Percentiles rank a stretch among this genome's conserved stretches.
Evolutionary conservation across 1,140 invertebrate genomes (phyloP).

Genomic region (Dinoponera quadriceps): DNA sequence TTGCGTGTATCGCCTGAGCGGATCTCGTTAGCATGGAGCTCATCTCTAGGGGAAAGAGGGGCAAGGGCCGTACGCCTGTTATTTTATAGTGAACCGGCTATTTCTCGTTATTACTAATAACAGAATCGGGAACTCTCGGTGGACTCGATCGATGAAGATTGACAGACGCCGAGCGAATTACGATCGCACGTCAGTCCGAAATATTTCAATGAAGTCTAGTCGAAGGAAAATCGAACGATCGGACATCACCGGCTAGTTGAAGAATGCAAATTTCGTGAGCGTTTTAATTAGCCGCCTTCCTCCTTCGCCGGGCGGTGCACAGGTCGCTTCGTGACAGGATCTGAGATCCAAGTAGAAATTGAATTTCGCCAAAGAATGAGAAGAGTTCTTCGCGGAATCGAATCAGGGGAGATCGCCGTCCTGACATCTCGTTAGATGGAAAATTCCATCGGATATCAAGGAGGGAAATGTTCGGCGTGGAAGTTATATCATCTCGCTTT

Average conservation of each 20-base stretch:
- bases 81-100: no score
- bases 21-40: background rate
- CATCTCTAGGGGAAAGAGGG: no score
- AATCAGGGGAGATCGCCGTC: slow-evolving; percentile 64
- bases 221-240: slow-evolving; percentile 13
- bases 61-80: no score
- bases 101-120: no score
- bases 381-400: slow-evolving; percentile 73
- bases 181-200: background rate
- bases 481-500: slow-evolving; percentile 60
- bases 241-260: slow-evolving; percentile 54
- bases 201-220: slow-evolving; percentile 47
- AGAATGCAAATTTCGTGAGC: slow-evolving; percentile 69
- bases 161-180: background rate
- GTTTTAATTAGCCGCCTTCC: slow-evolving; percentile 71
- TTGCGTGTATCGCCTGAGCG: slow-evolving; percentile 16
- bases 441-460: slow-evolving; percentile 72
- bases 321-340: slow-evolving; percentile 64
- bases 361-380: slow-evolving; percentile 74
- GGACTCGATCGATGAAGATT: background rate
- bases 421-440: slow-evolving; percentile 72
- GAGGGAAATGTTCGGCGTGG: slow-evolving; percentile 57
- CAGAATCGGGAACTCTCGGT: no score
- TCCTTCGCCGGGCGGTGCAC: slow-evolving; percentile 41
- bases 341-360: slow-evolving; percentile 71